Conservation (phyloP, 2,113 vertebrate species). For the Paedocypris sp. region DNA sequence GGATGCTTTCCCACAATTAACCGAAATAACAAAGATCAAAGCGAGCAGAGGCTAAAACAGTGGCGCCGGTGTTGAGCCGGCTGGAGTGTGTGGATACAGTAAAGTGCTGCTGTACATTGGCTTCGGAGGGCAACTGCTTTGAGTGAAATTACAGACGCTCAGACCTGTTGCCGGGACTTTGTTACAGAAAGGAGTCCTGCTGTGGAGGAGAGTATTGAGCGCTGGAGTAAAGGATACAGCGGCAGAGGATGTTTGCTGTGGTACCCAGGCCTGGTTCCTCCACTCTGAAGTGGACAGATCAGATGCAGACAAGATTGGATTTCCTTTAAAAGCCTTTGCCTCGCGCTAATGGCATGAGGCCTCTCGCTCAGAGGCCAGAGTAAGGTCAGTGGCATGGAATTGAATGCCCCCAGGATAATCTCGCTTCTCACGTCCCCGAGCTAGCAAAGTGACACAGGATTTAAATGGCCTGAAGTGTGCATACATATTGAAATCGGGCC, state of each 20-base stretch:
- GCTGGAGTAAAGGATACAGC: slow-evolving; percentile 43
- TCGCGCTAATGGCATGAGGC: slow-evolving; percentile 43
- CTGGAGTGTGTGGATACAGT: slow-evolving; percentile 15
- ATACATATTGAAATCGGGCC: slow-evolving; percentile 22
- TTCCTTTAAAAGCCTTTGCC: slow-evolving; percentile 54
- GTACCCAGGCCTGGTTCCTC: slow-evolving; percentile 40
- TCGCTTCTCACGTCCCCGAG: slow-evolving; percentile 27
- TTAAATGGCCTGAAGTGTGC: slow-evolving; percentile 26
- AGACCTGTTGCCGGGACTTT: slow-evolving; percentile 41
- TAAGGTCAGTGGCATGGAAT: slow-evolving; percentile 49
- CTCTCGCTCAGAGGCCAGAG: slow-evolving; percentile 41
- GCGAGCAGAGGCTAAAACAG: slow-evolving; percentile 15
- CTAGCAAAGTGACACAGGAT: slow-evolving; percentile 23
- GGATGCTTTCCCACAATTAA: slow-evolving; percentile 22
- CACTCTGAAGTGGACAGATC: slow-evolving; percentile 49
- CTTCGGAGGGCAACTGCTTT: slow-evolving; percentile 23
- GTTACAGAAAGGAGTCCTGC: slow-evolving; percentile 36
- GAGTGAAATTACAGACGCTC: slow-evolving; percentile 44
- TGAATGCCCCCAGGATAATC: slow-evolving; percentile 46
- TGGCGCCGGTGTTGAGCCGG: slow-evolving; percentile 16
- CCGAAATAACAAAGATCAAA: slow-evolving; percentile 30
- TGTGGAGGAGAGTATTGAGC: slow-evolving; percentile 43
- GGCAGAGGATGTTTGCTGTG: slow-evolving; percentile 41
- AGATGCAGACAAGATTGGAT: slow-evolving; percentile 54
- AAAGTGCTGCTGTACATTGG: slow-evolving; percentile 21